Base-by-base conservation (phyloP, 2,888 invertebrate genomes). In the Drosophila atroscutellata region DNA sequence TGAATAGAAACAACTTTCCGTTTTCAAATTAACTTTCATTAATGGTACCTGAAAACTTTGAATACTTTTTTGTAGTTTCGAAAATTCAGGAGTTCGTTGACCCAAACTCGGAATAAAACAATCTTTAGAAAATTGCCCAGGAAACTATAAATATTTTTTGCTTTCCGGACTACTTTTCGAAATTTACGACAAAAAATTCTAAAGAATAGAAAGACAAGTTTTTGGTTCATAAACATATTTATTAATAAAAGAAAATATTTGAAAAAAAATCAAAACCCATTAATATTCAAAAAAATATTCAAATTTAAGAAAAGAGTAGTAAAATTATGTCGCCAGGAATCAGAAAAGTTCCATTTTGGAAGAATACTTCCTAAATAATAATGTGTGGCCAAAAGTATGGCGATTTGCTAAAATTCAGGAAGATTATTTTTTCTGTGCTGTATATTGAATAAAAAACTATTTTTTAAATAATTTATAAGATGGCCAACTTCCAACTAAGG, bases 191-290 rank as follows among this genome's bases (percentile, higher is more conserved):
- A 32, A 32, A 9, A 32, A 9, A 9, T 32, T 32, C 9, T 9
- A 3, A 32, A 32, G 32, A 32, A 9, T 32, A 32, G 30, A 30
- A 30, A 30, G 30, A 30, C 30, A 30, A 30, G 30, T 9, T 30
- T 9, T 32, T 13, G 13, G 4, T 34, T 13, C 11, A 34, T 5
- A 20, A 20, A 11, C 20, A n/a, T 39, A 37, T n/a, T 18, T 36
- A 2, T 3, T 37, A 18, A 18, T 2, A 37, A n/a, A 3, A 37
- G 18, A n/a, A 37, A 37, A 37, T 20, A 11, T 42, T 42, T 11
- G 0, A 0, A 5, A 2, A n/a, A 9, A 9, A 2, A 26, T 4
- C 1, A 2, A 39, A 39, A n/a, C n/a, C 9, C n/a, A 4, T 39
- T 39, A 15, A 6, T 36, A 4, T 39, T 39, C n/a, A 4, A 1